Conservation (phyloP, 2,113 vertebrate species). For the Petaurus breviceps region DNA sequence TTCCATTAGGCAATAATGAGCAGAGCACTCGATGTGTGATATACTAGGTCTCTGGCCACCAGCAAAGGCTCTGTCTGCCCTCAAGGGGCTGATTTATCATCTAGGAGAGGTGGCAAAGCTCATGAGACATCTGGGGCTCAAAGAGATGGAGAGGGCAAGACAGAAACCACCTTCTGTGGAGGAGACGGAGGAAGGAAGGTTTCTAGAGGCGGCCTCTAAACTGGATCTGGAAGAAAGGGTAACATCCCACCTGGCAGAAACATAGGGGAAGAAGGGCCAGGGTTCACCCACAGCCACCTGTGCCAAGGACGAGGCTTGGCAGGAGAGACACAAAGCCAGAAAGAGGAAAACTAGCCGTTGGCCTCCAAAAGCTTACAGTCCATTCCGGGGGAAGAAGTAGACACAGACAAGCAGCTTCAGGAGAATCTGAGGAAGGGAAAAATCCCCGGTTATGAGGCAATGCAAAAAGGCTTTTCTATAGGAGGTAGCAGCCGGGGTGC, state of each 20-base stretch:
- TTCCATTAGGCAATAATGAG: no score
- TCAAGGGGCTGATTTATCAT: no score
- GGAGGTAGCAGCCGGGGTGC: background rate
- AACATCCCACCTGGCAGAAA: background rate
- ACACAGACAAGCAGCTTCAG: background rate
- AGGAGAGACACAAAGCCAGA: background rate
- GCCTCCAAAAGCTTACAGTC: background rate
- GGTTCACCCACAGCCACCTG: background rate
- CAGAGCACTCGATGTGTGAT: no score
- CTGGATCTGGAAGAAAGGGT: background rate
- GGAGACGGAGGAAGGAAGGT: background rate
- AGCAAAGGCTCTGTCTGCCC: no score
- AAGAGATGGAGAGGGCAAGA: background rate
- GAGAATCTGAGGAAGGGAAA: background rate
- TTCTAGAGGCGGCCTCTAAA: background rate
- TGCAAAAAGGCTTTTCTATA: background rate
- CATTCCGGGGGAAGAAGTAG: background rate
- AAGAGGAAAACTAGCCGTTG: background rate
- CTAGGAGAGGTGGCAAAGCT: no score
- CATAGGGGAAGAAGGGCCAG: background rate
- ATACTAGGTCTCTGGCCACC: no score
- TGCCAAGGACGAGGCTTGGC: background rate
- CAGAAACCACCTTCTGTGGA: background rate
- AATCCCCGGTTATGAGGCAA: background rate
- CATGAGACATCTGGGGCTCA: background rate